Conservation (phyloP, 2,888 invertebrate species). For the Drosophila borborema region DNA sequence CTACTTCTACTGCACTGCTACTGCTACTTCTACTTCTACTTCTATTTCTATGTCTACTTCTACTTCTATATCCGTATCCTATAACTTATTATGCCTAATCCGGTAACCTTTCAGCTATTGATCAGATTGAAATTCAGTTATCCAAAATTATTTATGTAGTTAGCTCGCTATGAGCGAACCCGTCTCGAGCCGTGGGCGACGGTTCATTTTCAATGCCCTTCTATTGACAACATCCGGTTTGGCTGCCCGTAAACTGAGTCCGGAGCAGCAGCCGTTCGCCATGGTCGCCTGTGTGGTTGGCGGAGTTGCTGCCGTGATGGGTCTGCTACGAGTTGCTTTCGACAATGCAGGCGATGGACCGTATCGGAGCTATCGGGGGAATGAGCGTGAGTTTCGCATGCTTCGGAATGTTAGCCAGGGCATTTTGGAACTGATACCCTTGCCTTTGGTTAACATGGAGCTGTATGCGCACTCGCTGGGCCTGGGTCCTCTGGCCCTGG, state of each 20-base stretch:
- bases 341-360: slow-evolving; percentile 14
- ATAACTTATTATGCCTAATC: neutral
- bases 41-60: no score
- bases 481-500: slow-evolving; percentile 55
- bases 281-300: slow-evolving; percentile 68
- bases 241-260: slow-evolving; percentile 43
- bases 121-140: slow-evolving; percentile 14
- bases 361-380: no score
- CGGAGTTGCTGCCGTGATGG: slow-evolving; percentile 64
- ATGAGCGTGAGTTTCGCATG: slow-evolving; percentile 3
- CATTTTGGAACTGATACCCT: slow-evolving; percentile 66
- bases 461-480: slow-evolving; percentile 62
- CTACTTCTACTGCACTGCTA: no score
- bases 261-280: slow-evolving; percentile 61
- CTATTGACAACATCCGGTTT: slow-evolving; percentile 56
- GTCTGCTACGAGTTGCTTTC: slow-evolving; percentile 59
- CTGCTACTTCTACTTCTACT: no score
- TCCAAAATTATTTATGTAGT: slow-evolving; percentile 28
- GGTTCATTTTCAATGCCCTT: slow-evolving; percentile 58
- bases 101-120: slow-evolving; percentile 1
- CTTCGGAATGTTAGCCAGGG: slow-evolving; percentile 48
- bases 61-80: no score
- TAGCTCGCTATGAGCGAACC: slow-evolving; percentile 57
- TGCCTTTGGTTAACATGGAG: slow-evolving; percentile 76
- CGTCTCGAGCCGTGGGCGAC: slow-evolving; percentile 48